A percentile compares a stretch with the other conserved stretches of the same genome.
Conservation (phyloP, 1,140 invertebrate species). For the Bombyx mandarina region DNA sequence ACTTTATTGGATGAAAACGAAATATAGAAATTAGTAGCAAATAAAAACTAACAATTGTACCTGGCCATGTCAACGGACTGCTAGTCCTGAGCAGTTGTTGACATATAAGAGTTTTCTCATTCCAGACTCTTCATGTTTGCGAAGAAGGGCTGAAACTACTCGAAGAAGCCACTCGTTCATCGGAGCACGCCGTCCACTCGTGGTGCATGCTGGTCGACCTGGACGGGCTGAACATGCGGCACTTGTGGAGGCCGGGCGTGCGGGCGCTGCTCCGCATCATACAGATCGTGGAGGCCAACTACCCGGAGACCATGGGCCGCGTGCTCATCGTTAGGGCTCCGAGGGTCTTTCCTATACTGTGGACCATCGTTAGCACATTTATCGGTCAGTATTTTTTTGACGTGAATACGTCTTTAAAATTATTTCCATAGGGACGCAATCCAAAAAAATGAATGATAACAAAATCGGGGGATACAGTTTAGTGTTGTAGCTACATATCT, state of each 20-base stretch:
- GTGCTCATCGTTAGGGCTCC: conserved; percentile 91
- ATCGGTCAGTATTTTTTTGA: conserved; percentile 74
- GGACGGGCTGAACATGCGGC: conserved; percentile 95
- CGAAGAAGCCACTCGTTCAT: conserved; percentile 83
- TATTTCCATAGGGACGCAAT: too few species aligned
- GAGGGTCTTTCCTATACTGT: conserved; percentile 95
- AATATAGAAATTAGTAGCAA: too few species aligned
- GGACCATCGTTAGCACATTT: conserved; percentile 97
- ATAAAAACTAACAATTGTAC: too few species aligned
- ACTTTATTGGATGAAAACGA: too few species aligned
- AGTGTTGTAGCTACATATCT: too few species aligned
- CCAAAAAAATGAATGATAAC: too few species aligned
- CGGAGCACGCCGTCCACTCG: conserved; percentile 85
- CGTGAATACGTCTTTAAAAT: too few species aligned
- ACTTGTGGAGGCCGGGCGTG: conserved; percentile 94
- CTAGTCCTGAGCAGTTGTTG: too few species aligned
- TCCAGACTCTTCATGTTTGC: conserved; percentile 85
- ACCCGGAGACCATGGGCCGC: conserved; percentile 95
- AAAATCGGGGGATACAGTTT: too few species aligned
- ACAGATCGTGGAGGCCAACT: conserved; percentile 95
- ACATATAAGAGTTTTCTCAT: too few species aligned
- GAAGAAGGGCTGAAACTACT: conserved; percentile 87
- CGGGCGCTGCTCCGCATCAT: conserved; percentile 93
- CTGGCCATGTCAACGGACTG: too few species aligned
- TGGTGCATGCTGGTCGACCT: conserved; percentile 95